Percentiles rank a stretch among this genome's conserved stretches.
Conservation (phyloP, 2,888 invertebrate species). For the Willowsia nigromaculata region DNA sequence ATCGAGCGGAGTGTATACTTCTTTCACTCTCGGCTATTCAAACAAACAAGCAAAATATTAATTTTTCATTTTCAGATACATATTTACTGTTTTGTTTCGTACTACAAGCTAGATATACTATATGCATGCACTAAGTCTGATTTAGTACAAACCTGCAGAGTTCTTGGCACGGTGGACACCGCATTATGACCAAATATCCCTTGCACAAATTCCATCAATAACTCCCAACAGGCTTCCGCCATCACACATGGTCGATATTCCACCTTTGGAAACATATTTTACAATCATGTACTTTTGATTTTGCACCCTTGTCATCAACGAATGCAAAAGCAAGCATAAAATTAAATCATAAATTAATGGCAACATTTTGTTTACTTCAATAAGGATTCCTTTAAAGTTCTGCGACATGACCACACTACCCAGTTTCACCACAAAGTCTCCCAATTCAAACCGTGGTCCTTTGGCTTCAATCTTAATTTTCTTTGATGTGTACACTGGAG, state of each 20-base stretch:
- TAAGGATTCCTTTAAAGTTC: conserved; percentile 94
- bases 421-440: conserved; percentile 95
- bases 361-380: conserved; percentile 85
- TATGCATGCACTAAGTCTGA: not conserved
- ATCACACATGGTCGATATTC: conserved; percentile 95
- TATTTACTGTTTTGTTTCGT: not conserved
- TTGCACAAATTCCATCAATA: conserved; percentile 94
- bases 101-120: not conserved
- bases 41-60: conserved; percentile 18
- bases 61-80: conserved; percentile 26
- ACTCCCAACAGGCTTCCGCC: conserved; percentile 93
- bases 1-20: conserved; percentile 93
- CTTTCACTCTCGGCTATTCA: conserved; percentile 87
- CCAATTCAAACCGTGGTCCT: conserved; percentile 83
- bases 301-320: not conserved
- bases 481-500: conserved; percentile 92
- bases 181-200: conserved; percentile 89
- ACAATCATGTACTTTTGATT: not conserved
- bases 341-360: not conserved
- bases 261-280: conserved; percentile 82
- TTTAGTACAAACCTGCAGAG: conserved; percentile 82
- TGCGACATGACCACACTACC: conserved; percentile 96
- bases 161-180: conserved; percentile 87
- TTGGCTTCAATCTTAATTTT: conserved; percentile 86
- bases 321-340: not conserved